Conservation (phyloP, 2,888 invertebrate species). For the Melangyna quadrimaculata region DNA sequence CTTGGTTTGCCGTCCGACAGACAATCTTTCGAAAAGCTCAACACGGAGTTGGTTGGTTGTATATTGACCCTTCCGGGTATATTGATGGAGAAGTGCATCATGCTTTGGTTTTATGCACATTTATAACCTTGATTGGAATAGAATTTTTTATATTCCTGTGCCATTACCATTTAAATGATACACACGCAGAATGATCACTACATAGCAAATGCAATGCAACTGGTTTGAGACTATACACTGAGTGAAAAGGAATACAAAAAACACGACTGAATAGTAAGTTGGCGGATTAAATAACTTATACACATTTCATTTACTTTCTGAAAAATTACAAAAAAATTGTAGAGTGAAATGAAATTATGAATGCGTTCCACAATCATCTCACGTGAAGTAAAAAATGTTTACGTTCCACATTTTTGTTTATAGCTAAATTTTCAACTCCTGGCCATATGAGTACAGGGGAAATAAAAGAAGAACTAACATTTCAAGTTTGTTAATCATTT, state of each 20-base stretch:
- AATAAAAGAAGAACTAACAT: no score
- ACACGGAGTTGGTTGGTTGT: neutral
- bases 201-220: slow-evolving; percentile 29
- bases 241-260: neutral
- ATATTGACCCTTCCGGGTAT: slow-evolving; percentile 40
- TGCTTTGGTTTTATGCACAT: slow-evolving; percentile 15
- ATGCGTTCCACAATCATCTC: no score
- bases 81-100: slow-evolving; percentile 19
- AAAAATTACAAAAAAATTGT: no score
- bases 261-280: neutral
- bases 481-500: no score
- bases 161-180: slow-evolving; percentile 8
- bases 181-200: neutral
- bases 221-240: slow-evolving; percentile 22
- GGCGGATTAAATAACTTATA: neutral
- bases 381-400: no score
- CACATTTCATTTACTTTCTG: neutral
- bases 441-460: no score
- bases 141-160: neutral
- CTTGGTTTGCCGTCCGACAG: neutral
- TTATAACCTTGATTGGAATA: slow-evolving; percentile 33
- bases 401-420: no score
- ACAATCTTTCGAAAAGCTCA: slow-evolving; percentile 3
- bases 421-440: no score
- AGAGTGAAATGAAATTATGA: no score